A percentile compares a stretch with the other conserved stretches of the same genome.
These are phyloP conservation scores for Pogonomyrmex californicus DNA, from an alignment of 1,140 invertebrate species.

Conservation along the genomic window DNA sequence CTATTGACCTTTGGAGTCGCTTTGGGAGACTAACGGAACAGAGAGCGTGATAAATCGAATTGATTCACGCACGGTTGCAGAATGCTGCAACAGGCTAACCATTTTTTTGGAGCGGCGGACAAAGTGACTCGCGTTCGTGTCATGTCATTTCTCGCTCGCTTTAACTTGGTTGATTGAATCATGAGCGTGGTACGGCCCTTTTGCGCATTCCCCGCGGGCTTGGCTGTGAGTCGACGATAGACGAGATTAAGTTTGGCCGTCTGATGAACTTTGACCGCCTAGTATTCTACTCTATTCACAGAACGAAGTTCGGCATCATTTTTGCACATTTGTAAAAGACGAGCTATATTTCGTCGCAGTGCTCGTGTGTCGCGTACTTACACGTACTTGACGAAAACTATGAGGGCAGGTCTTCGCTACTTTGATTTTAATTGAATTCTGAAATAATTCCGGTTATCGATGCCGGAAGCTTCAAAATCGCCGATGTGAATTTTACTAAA, in stretches of 20 bases:
- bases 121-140: conserved; percentile 55
- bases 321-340: background rate
- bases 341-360: background rate
- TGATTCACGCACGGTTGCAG: conserved; percentile 31
- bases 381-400: background rate
- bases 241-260: conserved; percentile 30
- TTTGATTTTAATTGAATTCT: conserved; percentile 5
- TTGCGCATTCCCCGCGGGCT: conserved; percentile 44
- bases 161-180: conserved; percentile 79
- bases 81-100: conserved; percentile 21
- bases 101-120: conserved; percentile 24
- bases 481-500: conserved; percentile 5
- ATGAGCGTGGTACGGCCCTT: conserved; percentile 69
- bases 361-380: background rate
- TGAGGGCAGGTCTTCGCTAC: background rate
- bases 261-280: conserved; percentile 31
- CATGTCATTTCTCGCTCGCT: conserved; percentile 80
- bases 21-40: background rate
- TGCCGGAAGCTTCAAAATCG: background rate
- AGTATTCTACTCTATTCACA: background rate
- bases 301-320: background rate
- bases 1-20: conserved; percentile 8
- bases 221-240: conserved; percentile 22
- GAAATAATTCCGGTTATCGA: background rate
- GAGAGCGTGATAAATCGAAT: conserved; percentile 28